Evolutionary conservation across 2,888 invertebrate genomes (phyloP), one percentile per base, ranked within the genome.

Genomic region (Mycalesis mineus): DNA sequence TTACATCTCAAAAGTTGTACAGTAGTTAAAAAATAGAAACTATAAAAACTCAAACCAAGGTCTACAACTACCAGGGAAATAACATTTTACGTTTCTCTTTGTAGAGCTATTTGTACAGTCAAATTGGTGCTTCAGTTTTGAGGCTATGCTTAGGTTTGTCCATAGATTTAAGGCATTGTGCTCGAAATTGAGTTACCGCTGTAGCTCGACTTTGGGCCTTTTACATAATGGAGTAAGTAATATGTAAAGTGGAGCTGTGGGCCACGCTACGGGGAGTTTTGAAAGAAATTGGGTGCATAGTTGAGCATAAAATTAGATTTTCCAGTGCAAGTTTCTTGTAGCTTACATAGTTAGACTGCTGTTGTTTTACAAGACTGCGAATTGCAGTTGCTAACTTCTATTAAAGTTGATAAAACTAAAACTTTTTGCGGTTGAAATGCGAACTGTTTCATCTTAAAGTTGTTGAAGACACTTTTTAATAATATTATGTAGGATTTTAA

Each of bases 211-310:
- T 57, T 55, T 49, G 49, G 42, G 51, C 50, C 48, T 57, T 60
- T 61, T 64, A 58, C 60, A 65, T 60, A 63, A 64, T 60, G 53
- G 52, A 61, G 59, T 61, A 62, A 61, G 59, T 61, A 62, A 64
- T 48, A 48, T 60, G 45, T 50, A 51, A 57, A 49, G 53, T 53
- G 60, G 36, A 40, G 57, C 39, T 53, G 29, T 13, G 52, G 52
- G 42, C 44, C n/a, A 31, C 28, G 29, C 15, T 9, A 40, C 36
- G 56, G n/a, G 28, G 29, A 40, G 40, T 37, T 52, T 47, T 50
- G 51, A 52, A 48, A 42, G 36, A 33, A 55, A 52, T 36, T 29
- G 7, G 9, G 5, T 22, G 15, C 33, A 14, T 14, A 37, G 22
- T 28, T n/a, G 8, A 22, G 22, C 13, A 49, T 39, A 7, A 39